Evolutionary conservation across 2,113 vertebrate genomes (phyloP).

Genomic region (Platichthys flesus): DNA sequence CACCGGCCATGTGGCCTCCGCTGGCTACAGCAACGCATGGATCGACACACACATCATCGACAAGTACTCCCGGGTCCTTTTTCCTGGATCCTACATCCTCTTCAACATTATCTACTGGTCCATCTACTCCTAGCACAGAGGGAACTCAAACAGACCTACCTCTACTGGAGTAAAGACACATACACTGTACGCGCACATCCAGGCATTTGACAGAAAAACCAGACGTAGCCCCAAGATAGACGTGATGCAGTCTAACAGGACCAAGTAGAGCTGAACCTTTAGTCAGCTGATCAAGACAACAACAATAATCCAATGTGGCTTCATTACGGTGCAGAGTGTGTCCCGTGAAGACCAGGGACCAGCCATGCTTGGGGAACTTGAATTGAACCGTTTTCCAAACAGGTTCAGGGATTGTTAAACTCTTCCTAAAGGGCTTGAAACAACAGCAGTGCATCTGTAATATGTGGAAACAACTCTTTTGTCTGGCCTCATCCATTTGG

Average conservation of each 20-base stretch:
- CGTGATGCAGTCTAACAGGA: background rate
- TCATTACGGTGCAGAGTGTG: background rate
- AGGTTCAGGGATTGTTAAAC: background rate
- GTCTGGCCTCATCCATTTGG: background rate
- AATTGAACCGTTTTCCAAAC: background rate
- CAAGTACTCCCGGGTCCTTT: slow-evolving; percentile 92
- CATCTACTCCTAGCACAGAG: slow-evolving; percentile 87
- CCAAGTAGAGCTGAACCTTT: background rate
- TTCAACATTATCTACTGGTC: slow-evolving; percentile 98
- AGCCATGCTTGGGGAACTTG: background rate
- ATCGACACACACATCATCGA: slow-evolving; percentile 94
- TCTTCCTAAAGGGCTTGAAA: slow-evolving; percentile 1
- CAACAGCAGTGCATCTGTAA: background rate
- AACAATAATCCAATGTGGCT: background rate
- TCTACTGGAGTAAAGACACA: background rate
- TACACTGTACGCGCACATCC: background rate
- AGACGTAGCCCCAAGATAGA: background rate
- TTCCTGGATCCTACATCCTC: slow-evolving; percentile 90
- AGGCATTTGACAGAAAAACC: background rate
- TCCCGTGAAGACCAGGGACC: background rate
- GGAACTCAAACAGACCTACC: background rate
- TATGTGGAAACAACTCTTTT: background rate
- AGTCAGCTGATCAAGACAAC: background rate
- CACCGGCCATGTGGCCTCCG: slow-evolving; percentile 80
- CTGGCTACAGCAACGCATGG: slow-evolving; percentile 84